These are phyloP conservation scores for Pseudochirops cupreus DNA, from an alignment of 2,797 vertebrate species.

Conservation along the genomic window DNA sequence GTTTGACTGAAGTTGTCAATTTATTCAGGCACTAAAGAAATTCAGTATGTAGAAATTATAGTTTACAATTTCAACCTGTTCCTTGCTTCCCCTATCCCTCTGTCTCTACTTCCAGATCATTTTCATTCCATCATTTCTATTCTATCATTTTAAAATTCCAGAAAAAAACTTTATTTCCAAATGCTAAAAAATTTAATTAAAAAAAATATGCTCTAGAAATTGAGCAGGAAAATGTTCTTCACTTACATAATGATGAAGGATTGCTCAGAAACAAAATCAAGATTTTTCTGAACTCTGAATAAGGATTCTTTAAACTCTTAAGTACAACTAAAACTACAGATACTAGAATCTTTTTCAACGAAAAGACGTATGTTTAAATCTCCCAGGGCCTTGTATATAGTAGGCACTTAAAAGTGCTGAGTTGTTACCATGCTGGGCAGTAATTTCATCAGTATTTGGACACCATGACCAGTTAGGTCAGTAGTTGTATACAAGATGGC, in stretches of 20 bases:
- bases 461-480: background rate
- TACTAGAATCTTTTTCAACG: slow-evolving; percentile 39
- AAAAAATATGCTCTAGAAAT: slow-evolving; percentile 47
- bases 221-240: slow-evolving; percentile 19
- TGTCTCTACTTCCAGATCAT: background rate
- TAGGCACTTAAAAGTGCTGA: background rate
- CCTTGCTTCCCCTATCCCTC: background rate
- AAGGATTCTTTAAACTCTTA: slow-evolving; percentile 44
- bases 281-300: slow-evolving; percentile 54
- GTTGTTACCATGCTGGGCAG: background rate
- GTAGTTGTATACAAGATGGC: background rate
- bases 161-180: slow-evolving; percentile 15
- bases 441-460: slow-evolving; percentile 15
- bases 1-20: background rate
- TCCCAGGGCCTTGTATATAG: background rate
- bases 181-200: slow-evolving; percentile 27
- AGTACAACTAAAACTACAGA: slow-evolving; percentile 11
- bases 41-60: background rate
- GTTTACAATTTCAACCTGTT: background rate
- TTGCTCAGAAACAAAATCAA: slow-evolving; percentile 39
- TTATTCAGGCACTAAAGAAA: background rate
- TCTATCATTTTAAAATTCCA: slow-evolving; percentile 19
- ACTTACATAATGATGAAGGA: slow-evolving; percentile 21
- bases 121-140: background rate
- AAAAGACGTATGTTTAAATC: slow-evolving; percentile 29